These are phyloP conservation scores for Ptychochromis oligacanthus DNA, from an alignment of 2,113 vertebrate species.

Conservation along the genomic window DNA sequence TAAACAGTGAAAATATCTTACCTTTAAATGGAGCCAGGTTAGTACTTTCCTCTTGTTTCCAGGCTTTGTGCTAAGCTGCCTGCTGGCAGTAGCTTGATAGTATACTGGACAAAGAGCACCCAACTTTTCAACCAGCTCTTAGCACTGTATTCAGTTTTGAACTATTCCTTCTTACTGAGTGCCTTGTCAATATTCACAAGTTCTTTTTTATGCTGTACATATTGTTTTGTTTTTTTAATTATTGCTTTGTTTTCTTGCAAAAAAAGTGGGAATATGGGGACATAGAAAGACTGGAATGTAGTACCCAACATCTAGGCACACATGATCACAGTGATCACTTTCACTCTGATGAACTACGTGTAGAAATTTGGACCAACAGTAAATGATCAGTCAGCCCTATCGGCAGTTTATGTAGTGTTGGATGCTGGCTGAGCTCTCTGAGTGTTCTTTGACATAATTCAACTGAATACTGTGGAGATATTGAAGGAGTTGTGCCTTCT, in stretches of 20 bases:
- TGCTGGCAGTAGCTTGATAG: neutral
- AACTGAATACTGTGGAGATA: neutral
- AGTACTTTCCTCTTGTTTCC: neutral
- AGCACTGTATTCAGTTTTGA: neutral
- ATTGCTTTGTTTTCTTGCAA: constrained; percentile 22
- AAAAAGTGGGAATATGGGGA: neutral
- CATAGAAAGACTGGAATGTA: neutral
- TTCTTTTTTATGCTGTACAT: neutral
- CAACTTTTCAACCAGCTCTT: neutral
- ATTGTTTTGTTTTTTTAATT: neutral
- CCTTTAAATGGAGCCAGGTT: neutral
- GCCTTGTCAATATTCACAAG: neutral
- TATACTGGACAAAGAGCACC: neutral
- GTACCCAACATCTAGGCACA: neutral
- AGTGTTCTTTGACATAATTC: neutral
- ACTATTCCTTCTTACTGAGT: neutral
- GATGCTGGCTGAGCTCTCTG: neutral
- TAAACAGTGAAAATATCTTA: neutral
- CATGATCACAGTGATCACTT: neutral
- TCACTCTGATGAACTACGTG: neutral
- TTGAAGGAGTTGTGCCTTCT: neutral
- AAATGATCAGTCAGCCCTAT: neutral
- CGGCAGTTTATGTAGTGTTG: neutral
- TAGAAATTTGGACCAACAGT: neutral
- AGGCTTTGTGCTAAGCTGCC: neutral